Base-by-base conservation (phyloP, 2,797 vertebrate genomes). In the Gymnocypris eckloni region DNA sequence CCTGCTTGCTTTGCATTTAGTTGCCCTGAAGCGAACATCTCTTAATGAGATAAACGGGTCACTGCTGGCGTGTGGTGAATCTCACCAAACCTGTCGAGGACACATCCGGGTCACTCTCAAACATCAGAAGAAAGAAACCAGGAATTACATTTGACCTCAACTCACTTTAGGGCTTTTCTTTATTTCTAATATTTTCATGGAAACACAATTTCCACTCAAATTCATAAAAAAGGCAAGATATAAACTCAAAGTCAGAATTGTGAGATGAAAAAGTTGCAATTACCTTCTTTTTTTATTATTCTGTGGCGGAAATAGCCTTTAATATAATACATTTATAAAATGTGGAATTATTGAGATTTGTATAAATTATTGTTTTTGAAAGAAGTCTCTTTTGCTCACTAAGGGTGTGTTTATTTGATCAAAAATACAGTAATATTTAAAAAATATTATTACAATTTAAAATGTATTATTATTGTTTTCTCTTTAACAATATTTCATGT, bases 41-140 rank as follows among this genome's bases (percentile, higher is more conserved):
- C 92, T 93, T 94, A 96, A 77, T 92, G 86, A 93, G 91, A 91
- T 95, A 94, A 93, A 93, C 91, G 92, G 90, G 92, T 95, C 93
- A 95, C 92, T 94, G 89, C 87, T 87, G 78, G 90, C 91, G 90
- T 91, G 91, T 91, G 89, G 18, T 37, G 70, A n/a, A 59, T 39
- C 52, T 85, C 71, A 61, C 25, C 25, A 41, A 67, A 73, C 73
- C 50, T 39, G 73, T 77, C 50, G 50, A 76, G 18, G 20, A 76
- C 54, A 56, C 43, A 12, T 50, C 6, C 18, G 41, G 50, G 66
- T 72, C 82, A 72, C 56, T 82, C 64, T 52, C 64, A 20, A 33
- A 33, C 45, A 11, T 73, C 45, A 75, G 28, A 50, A 73, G 25
- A 48, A 25, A 1, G 22, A 72, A 8, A 66, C 28, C 6, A 66